Percentiles rank a stretch among this genome's conserved stretches.
These are phyloP conservation scores for Anolis carolinensis DNA, from an alignment of 2,113 vertebrate species.

Conservation along the genomic window DNA sequence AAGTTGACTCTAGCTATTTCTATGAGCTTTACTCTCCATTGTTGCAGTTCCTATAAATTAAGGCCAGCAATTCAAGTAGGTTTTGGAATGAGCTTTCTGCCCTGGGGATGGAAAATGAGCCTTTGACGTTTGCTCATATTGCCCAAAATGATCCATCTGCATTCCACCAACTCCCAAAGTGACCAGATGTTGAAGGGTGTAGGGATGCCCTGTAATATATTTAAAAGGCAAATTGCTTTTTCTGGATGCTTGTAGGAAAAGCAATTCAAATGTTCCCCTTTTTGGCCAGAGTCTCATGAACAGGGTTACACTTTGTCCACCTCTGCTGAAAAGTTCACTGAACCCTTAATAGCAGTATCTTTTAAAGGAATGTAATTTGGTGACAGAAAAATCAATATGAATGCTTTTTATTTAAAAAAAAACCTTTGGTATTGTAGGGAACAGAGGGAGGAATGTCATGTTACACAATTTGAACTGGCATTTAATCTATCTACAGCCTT, in stretches of 20 bases:
- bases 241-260: no score
- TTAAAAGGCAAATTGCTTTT: no score
- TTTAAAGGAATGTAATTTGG: fast-evolving
- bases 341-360: not conserved
- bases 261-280: no score
- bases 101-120: no score
- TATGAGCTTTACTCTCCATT: not conserved
- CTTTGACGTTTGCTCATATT: no score
- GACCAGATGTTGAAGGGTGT: no score
- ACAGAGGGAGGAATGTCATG: not conserved
- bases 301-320: not conserved
- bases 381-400: conserved; percentile 29
- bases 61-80: no score
- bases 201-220: no score
- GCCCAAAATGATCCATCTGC: no score
- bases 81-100: no score
- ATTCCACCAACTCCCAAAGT: no score
- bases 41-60: not conserved
- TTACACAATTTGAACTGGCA: not conserved
- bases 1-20: not conserved
- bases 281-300: no score
- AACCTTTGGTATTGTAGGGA: not conserved
- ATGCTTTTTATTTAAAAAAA: not conserved
- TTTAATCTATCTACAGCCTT: not conserved
- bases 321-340: not conserved